Percentiles rank a stretch among this genome's conserved stretches.
These are phyloP conservation scores for Anabas testudineus DNA, from an alignment of 2,797 vertebrate genomes.

Conservation along the genomic window DNA sequence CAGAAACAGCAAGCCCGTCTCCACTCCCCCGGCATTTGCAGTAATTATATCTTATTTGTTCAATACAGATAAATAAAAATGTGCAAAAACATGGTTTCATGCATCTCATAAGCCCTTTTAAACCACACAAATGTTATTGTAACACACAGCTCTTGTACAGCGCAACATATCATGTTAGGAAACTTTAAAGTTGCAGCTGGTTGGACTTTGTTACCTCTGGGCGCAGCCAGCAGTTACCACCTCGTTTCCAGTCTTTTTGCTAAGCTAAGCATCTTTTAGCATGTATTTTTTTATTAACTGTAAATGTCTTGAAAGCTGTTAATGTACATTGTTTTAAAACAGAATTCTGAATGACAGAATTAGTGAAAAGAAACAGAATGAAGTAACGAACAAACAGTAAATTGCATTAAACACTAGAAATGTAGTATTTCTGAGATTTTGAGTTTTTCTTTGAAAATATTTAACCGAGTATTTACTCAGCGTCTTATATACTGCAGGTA, in stretches of 20 bases:
- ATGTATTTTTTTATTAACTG: not conserved
- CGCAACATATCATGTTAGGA: not conserved
- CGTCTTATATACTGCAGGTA: not conserved
- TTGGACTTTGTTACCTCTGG: not conserved
- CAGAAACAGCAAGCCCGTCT: not conserved
- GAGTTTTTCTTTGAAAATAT: not conserved
- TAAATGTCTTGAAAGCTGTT: constrained; percentile 3
- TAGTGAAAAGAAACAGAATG: not conserved
- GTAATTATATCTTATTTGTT: not conserved
- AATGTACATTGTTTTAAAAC: not conserved
- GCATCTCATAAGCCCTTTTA: not conserved
- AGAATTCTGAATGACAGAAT: not conserved
- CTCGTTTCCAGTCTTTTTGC: too few species aligned
- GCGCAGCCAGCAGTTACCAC: not conserved
- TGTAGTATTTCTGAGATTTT: not conserved
- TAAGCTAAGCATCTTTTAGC: not conserved
- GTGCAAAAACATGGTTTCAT: not conserved
- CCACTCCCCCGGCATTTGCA: not conserved
- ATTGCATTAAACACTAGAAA: not conserved
- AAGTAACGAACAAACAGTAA: not conserved
- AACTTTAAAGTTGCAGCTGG: too few species aligned
- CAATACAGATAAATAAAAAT: not conserved
- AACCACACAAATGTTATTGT: not conserved
- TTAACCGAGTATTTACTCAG: not conserved
- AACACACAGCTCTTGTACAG: not conserved